Percentiles rank a stretch among this genome's conserved stretches.
These are phyloP conservation scores for Trileptium ribeirensis DNA, from an alignment of 2,888 invertebrate genomes.

Conservation along the genomic window DNA sequence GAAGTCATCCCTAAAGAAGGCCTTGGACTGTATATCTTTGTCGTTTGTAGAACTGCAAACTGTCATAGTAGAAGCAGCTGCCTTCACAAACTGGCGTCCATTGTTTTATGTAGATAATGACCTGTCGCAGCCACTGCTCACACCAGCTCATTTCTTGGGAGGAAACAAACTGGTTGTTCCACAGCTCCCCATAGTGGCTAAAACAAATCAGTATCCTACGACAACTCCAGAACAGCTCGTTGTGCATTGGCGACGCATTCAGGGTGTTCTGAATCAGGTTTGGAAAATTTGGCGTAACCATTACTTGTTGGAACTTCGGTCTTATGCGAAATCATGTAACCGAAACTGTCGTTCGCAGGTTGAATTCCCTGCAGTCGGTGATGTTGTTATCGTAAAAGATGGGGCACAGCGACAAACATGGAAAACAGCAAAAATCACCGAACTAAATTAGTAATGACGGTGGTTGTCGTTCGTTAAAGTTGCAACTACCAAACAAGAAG, in stretches of 20 bases:
- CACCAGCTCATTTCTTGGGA: conserved; percentile 7
- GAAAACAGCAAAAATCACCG: not conserved
- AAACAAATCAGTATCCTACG: not conserved
- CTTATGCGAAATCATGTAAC: not conserved
- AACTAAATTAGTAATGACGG: not conserved
- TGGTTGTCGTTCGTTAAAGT: not conserved
- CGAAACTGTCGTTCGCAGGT: not conserved
- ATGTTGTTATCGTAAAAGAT: not conserved
- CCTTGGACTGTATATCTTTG: not conserved
- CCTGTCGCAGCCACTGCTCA: not conserved
- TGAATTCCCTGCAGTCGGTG: conserved; percentile 3
- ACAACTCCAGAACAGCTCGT: not conserved
- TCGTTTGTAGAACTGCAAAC: not conserved
- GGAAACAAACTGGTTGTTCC: not conserved
- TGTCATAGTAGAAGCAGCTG: not conserved
- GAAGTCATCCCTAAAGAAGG: not conserved
- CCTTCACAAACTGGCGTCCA: not conserved
- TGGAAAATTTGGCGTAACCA: not conserved
- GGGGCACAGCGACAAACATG: not conserved
- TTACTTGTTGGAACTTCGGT: not conserved
- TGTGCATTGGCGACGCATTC: not conserved
- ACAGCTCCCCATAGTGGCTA: not conserved
- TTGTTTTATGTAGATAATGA: not conserved
- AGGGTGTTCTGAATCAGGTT: not conserved
- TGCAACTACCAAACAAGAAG: not conserved